These are phyloP conservation scores for Xiphias gladius DNA, from an alignment of 2,113 vertebrate species.

Conservation along the genomic window DNA sequence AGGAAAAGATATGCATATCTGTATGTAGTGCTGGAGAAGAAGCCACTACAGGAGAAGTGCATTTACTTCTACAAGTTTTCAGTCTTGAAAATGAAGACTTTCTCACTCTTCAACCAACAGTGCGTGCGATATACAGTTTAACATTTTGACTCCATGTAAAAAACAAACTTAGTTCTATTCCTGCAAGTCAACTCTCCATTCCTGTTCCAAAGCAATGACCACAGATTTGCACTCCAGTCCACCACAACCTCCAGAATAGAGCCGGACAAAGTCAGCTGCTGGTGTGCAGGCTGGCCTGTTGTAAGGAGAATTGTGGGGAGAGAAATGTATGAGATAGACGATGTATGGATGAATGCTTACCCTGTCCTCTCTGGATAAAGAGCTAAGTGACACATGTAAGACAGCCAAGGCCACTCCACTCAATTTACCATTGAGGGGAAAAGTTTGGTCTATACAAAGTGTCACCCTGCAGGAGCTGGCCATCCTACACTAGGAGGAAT, in stretches of 20 bases:
- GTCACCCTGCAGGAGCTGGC: constrained; percentile 48
- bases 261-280: constrained; percentile 32
- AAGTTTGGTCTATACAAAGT: constrained; percentile 37
- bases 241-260: constrained; percentile 68
- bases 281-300: constrained; percentile 21
- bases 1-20: constrained; percentile 32
- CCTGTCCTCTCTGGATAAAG: constrained; percentile 35
- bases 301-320: constrained; percentile 20
- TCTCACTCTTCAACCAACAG: constrained; percentile 12
- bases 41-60: constrained; percentile 27
- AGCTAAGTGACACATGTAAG: constrained; percentile 39
- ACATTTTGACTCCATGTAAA: constrained; percentile 41
- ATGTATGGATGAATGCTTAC: constrained; percentile 32
- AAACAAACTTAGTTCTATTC: constrained; percentile 51
- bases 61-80: not conserved
- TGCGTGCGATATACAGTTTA: constrained; percentile 29
- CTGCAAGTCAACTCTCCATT: constrained; percentile 55
- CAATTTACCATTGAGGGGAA: constrained; percentile 48
- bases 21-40: constrained; percentile 17
- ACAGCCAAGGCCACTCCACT: constrained; percentile 36
- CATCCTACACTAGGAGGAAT: constrained; percentile 42
- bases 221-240: constrained; percentile 65
- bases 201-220: constrained; percentile 66
- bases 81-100: constrained; percentile 21
- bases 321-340: constrained; percentile 15